Evolutionary conservation across 2,888 invertebrate species (phyloP), one percentile per base, ranked within the genome.

Genomic region (Caenorhabditis japonica): DNA sequence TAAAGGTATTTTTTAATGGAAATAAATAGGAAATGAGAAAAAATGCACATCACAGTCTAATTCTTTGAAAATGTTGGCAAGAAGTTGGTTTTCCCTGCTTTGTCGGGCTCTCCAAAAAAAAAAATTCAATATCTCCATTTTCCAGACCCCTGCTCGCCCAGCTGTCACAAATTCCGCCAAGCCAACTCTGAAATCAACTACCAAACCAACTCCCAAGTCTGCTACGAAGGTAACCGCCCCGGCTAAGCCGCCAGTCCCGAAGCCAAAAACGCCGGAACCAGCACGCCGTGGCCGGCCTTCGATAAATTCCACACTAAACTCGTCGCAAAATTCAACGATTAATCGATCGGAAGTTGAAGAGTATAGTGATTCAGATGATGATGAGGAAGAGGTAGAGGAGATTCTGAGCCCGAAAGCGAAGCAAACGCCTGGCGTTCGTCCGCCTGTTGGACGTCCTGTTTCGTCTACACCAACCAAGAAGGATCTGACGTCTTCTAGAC

Each of bases 401-500:
- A 55, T 53, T 19, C 15, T 56, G 19, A 43, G 56, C 2, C 49
- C 61, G 3, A 61, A 55, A 25, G 30, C 41, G 10, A 19, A 27
- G 3, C 33, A 36, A n/a, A 8, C 61, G 41, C 53, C 44, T 23
- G 58, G 21, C 56, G 23, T 34, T 41, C 53, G 25, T 10, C 4
- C 41, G 15, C 19, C 34, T 36, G 12, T 30, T 12, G 46, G 49
- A 12, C 71, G 66, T 10, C 77, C 77, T 4, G 71, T 77, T 1
- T 53, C 59, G 19, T 71, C 75, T 4, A 75, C 77, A 2, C 77
- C 77, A 12, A 70, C 55, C 2, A 75, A 68, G 34, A 56, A 52
- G 3, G 21, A 53, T 36, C 38, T 46, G 10, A 25, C 33, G n/a
- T 12, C 23, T 5, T 41, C 33, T 19, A 0, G 21, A 4, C 30